These are phyloP conservation scores for Sternotherus odoratus DNA, from an alignment of 2,797 vertebrate genomes.

Conservation along the genomic window DNA sequence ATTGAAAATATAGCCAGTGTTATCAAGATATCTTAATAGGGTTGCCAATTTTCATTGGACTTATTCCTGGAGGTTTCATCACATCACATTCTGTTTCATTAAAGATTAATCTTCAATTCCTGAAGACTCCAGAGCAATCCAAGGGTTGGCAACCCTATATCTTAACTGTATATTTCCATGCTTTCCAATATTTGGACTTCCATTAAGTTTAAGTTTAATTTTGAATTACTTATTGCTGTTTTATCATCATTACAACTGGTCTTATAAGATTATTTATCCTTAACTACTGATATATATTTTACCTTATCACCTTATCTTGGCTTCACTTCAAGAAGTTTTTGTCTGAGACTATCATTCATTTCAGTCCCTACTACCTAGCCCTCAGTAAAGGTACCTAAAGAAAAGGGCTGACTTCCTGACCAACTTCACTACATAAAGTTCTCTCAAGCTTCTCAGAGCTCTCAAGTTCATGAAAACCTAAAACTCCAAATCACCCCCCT, in stretches of 20 bases:
- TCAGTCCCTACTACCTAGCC: not conserved
- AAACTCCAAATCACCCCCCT: not conserved
- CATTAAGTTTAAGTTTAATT: not conserved
- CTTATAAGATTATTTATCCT: not conserved
- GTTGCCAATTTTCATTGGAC: no score
- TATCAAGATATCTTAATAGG: not conserved
- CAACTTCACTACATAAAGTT: not conserved
- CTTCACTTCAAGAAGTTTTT: not conserved
- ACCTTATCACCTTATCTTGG: not conserved
- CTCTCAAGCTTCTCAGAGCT: not conserved
- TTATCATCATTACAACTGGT: not conserved
- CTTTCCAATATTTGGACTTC: not conserved
- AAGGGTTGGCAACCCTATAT: not conserved
- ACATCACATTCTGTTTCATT: no score
- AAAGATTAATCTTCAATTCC: no score
- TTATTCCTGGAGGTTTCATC: no score
- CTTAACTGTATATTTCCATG: fast-evolving
- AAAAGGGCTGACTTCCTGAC: not conserved
- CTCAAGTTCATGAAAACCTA: not conserved
- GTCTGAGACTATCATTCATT: not conserved
- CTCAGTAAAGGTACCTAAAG: not conserved
- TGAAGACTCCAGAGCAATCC: no score
- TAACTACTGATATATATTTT: not conserved
- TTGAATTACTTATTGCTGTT: not conserved
- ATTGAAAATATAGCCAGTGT: not conserved